These are phyloP conservation scores for Pedicia rivosa DNA, from an alignment of 2,888 invertebrate genomes.

Conservation along the genomic window DNA sequence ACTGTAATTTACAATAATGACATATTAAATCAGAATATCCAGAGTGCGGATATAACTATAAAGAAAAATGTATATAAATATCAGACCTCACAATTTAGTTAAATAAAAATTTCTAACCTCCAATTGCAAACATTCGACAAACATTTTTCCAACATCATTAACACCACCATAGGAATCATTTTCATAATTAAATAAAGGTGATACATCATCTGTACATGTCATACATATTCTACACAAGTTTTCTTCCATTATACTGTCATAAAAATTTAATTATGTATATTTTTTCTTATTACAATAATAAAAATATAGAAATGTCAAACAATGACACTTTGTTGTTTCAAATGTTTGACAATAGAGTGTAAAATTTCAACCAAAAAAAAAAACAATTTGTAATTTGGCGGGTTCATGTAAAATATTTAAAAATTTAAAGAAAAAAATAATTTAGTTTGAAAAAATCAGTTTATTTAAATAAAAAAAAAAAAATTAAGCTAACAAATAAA, in stretches of 20 bases:
- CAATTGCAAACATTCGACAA: neutral
- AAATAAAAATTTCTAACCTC: neutral
- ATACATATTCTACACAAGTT: constrained; percentile 1
- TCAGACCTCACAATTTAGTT: neutral
- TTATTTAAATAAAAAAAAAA: too few species aligned
- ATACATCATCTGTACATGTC: neutral
- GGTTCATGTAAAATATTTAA: too few species aligned
- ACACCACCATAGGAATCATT: neutral
- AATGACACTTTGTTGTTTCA: too few species aligned
- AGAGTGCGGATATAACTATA: constrained; percentile 9
- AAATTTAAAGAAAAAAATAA: too few species aligned
- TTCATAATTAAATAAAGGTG: neutral
- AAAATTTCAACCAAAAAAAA: too few species aligned
- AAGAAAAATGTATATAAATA: neutral
- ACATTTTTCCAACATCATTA: neutral
- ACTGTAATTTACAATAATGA: constrained; percentile 19
- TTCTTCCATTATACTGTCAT: neutral
- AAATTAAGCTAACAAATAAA: too few species aligned
- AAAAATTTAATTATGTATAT: too few species aligned
- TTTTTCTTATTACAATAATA: too few species aligned
- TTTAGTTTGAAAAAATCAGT: too few species aligned
- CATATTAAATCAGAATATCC: constrained; percentile 17
- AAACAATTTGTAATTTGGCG: too few species aligned
- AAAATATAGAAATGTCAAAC: too few species aligned
- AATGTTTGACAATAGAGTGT: too few species aligned